phyloP scores from a whole-genome alignment of 2,888 invertebrate genomes.

The Noctua janthe region DNA sequence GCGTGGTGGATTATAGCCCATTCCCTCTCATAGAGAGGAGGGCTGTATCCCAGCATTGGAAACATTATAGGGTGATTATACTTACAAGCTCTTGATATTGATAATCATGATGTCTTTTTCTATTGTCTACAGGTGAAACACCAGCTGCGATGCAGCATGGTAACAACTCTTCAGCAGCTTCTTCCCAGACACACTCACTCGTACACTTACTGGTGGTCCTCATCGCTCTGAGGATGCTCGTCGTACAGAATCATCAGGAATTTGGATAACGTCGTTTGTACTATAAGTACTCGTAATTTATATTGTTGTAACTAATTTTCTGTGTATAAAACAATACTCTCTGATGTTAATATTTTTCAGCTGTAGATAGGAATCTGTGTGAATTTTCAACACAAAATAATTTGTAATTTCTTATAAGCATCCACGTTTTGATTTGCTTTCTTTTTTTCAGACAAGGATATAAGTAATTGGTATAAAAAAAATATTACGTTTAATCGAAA shows the following conservation, averaged over 20 bases:
- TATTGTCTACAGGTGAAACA: conserved; percentile 91
- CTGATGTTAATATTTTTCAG: conserved; percentile 65
- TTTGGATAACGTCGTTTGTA: conserved; percentile 79
- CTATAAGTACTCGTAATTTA: conserved; percentile 32
- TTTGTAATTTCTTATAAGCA: neutral
- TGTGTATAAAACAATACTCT: conserved; percentile 65
- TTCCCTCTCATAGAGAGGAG: too few relatives aligned
- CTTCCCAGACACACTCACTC: conserved; percentile 67
- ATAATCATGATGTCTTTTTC: neutral
- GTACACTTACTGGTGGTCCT: conserved; percentile 71
- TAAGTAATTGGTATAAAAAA: too few relatives aligned
- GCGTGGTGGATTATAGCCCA: too few relatives aligned
- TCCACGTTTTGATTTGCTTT: neutral
- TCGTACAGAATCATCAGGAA: conserved; percentile 74
- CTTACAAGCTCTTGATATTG: too few relatives aligned
- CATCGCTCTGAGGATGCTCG: conserved; percentile 71
- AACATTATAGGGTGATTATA: too few relatives aligned
- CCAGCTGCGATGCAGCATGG: conserved; percentile 94
- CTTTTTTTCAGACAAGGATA: neutral
- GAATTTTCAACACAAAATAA: neutral
- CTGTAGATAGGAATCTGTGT: conserved; percentile 52
- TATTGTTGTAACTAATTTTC: conserved; percentile 57
- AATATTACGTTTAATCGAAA: neutral
- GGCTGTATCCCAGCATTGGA: too few relatives aligned
- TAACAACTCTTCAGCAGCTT: conserved; percentile 85